Evolutionary conservation across 2,113 vertebrate species (phyloP).

Genomic region (Acanthochromis polyacanthus): DNA sequence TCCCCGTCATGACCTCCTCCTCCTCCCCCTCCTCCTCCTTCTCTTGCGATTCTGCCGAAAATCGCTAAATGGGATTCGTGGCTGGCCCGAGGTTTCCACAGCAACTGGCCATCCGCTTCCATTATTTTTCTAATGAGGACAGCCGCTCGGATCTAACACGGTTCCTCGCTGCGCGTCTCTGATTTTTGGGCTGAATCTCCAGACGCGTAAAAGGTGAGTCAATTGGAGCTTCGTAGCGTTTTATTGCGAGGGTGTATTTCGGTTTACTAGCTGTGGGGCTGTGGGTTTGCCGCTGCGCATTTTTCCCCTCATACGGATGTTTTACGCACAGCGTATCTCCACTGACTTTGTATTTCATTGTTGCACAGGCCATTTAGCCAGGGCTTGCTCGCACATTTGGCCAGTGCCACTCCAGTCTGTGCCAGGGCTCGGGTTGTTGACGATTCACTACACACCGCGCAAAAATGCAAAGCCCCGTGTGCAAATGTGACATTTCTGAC

Average conservation of each 20-base stretch:
- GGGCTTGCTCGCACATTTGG: slow-evolving; percentile 43
- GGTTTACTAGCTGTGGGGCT: accelerated
- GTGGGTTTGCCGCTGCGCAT: slow-evolving; percentile 17
- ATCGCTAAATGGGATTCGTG: slow-evolving; percentile 78
- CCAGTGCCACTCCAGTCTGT: slow-evolving; percentile 43
- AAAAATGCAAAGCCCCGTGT: slow-evolving; percentile 16
- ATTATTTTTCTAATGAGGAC: slow-evolving; percentile 74
- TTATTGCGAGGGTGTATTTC: not conserved
- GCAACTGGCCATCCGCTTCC: slow-evolving; percentile 64
- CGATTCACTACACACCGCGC: slow-evolving; percentile 15
- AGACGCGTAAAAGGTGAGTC: slow-evolving; percentile 80
- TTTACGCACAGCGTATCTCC: slow-evolving; percentile 13
- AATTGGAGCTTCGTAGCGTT: not conserved
- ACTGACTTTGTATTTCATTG: slow-evolving; percentile 71
- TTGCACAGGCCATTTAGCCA: slow-evolving; percentile 65
- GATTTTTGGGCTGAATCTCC: slow-evolving; percentile 69
- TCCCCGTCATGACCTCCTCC: slow-evolving; percentile 74
- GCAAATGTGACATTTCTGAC: slow-evolving; percentile 2
- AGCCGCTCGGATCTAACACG: slow-evolving; percentile 64
- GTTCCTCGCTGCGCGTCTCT: slow-evolving; percentile 69
- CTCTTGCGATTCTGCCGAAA: slow-evolving; percentile 47
- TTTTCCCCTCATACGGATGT: slow-evolving; percentile 2
- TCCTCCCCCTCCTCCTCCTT: slow-evolving; percentile 42
- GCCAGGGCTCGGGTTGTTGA: slow-evolving; percentile 42
- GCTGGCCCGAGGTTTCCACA: slow-evolving; percentile 61